Evolutionary conservation across 1,140 invertebrate species (phyloP).

Genomic region (Dinoponera quadriceps): DNA sequence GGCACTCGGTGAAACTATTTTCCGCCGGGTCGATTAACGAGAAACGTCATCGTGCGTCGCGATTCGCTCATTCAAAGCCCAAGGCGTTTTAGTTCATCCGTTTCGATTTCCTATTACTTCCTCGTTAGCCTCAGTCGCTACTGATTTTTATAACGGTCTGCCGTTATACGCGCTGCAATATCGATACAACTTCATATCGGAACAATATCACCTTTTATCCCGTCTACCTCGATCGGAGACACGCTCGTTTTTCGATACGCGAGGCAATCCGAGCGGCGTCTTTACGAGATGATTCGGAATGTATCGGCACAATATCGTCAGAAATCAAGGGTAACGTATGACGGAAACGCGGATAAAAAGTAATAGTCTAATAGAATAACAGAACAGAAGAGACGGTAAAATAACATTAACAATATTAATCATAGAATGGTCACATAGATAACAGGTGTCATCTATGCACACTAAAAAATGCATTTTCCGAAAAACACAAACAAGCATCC

Average conservation of each 20-base stretch:
- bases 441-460: too few relatives aligned
- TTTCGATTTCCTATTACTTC: conserved; percentile 42
- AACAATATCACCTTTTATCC: conserved; percentile 44
- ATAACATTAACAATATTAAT: too few relatives aligned
- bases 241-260: conserved; percentile 50
- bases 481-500: too few relatives aligned
- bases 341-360: background rate
- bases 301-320: conserved; percentile 24
- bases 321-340: conserved; percentile 17
- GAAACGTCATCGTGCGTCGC: background rate
- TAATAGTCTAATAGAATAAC: background rate
- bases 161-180: conserved; percentile 44
- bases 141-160: conserved; percentile 48
- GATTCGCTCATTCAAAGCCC: background rate
- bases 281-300: conserved; percentile 36
- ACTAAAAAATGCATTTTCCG: too few relatives aligned
- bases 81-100: background rate
- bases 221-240: conserved; percentile 22
- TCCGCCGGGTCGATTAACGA: conserved; percentile 5
- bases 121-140: conserved; percentile 22
- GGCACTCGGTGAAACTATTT: background rate
- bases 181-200: conserved; percentile 58
- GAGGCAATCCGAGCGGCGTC: conserved; percentile 36
- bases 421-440: too few relatives aligned
- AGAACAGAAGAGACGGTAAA: too few relatives aligned